Evolutionary conservation across 1,140 invertebrate genomes (phyloP), one percentile per base, ranked within the genome.

Genomic region (Bombus pyrosoma): DNA sequence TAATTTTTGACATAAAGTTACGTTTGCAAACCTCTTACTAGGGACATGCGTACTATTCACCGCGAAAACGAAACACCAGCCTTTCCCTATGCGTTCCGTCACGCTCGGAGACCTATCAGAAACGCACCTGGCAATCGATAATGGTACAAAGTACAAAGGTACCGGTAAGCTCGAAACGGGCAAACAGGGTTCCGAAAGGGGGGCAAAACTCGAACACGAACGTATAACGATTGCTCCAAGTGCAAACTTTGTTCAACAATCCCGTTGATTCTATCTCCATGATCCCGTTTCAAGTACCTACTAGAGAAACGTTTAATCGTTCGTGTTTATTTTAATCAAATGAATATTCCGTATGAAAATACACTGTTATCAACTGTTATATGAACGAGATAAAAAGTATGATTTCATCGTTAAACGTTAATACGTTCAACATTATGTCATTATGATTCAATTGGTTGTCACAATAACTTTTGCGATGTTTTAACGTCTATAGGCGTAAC

Each of bases 111-210:
- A 86, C 83, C 82, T 89, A 91, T 91, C 91, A 87, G 84, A 91
- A 81, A 90, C 92, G 86, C 92, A 93, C 92, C 92, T 93, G 92
- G 92, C 89, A 92, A 93, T 93, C 92, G 91, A 93, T 93, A 93
- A 85, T 82, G 79, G 75, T 75, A 92, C 88, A 86, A 89, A 90
- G 47, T 75, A 91, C 89, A 86, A 89, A 89, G 59, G 64, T 83
- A 64, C 74, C 73, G 37, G 66, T 74, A 57, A 66, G 64, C 74
- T 59, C 53, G 85, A 87, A 92, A 88, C 82, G 78, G 86, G 72
- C 74, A 83, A 84, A 89, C 75, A 62, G 64, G 57, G 53, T 71
- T 69, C 25, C 47, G 34, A 43, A 79, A 79, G 32, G 47, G 87
- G 76, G 69, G 66, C 81, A 59, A 71, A 66, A 72, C 76, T 62